Percentiles rank a stretch among this genome's conserved stretches.
These are phyloP conservation scores for Harpalus rubripes DNA, from an alignment of 2,888 invertebrate species.

Conservation along the genomic window DNA sequence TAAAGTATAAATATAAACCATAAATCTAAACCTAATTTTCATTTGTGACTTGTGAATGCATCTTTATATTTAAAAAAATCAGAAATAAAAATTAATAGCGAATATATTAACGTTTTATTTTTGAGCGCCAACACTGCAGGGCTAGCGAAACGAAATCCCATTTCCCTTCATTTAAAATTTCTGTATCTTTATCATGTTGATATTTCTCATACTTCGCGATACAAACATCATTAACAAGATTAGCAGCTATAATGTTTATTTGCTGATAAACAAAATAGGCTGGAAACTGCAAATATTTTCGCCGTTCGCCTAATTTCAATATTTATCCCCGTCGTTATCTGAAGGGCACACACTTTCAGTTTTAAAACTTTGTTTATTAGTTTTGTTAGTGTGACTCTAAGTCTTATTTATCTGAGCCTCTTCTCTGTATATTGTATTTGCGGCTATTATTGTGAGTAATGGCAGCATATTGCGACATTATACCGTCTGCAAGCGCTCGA, in stretches of 20 bases:
- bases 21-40: no score
- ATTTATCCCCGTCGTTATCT: slow-evolving; percentile 65
- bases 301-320: slow-evolving; percentile 58
- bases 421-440: slow-evolving; percentile 67
- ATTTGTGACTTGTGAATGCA: no score
- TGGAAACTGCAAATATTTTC: background rate
- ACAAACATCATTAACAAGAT: background rate
- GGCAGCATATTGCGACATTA: slow-evolving; percentile 67
- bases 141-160: no score
- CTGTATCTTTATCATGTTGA: background rate
- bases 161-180: background rate
- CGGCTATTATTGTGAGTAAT: slow-evolving; percentile 69
- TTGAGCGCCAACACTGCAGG: no score
- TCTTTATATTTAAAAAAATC: no score
- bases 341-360: slow-evolving; percentile 55
- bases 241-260: background rate
- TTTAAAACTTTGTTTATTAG: slow-evolving; percentile 68
- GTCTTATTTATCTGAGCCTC: slow-evolving; percentile 62
- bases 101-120: no score
- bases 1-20: no score
- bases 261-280: background rate
- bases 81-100: no score
- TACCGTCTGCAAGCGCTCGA: slow-evolving; percentile 55
- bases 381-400: slow-evolving; percentile 66
- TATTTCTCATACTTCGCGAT: background rate